Base-by-base conservation (phyloP, 1,140 invertebrate species). In the Solen grandis region DNA sequence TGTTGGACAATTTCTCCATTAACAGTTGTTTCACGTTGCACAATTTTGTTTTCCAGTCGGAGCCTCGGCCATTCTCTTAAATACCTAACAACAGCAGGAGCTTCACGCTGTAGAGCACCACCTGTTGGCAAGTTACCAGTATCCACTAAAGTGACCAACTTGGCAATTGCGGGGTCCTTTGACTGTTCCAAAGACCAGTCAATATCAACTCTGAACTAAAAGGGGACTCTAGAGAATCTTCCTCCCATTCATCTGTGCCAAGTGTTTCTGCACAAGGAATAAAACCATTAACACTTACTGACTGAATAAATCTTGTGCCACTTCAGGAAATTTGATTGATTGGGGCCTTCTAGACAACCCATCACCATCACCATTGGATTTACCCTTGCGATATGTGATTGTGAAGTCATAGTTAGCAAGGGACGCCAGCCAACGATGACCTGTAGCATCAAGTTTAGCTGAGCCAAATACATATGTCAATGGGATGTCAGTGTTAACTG, bases 361-460 rank as follows among this genome's bases (percentile, higher is more conserved):
- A 62, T 80, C 68, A 8, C n/a, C 77, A 63, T 80, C 65, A 3
- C 22, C 33, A 55, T 75, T 75, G 1, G 16, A 16, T 33, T 74
- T 81, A 14, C 82, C 78, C 19, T 50, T 52, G 2, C 63, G 8
- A 38, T 75, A 73, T 5, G 19, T 54, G 25, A 77, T 72, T 27
- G 46, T 55, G 36, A 63, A 75, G 29, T 81, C n/a, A 29, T 68
- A 75, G 8, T 57, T 65, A 1, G 50, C 46, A 16, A 81, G 41
- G 16, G 33, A 22, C 14, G 79, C 72, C 16, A 81, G 57, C 46
- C 79, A 75, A 10, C 62, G 27, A 50, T 79, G 75, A 16, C 60
- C 46, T 29, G 52, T 66, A 16, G 55, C 74, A 29, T 79, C 46
- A n/a, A 74, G 36, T 41, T 70, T 74, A 13, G 63, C 65, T 4